Evolutionary conservation across 1,140 invertebrate genomes (phyloP), one percentile per base, ranked within the genome.

Genomic region (Diploscapter pachys): DNA sequence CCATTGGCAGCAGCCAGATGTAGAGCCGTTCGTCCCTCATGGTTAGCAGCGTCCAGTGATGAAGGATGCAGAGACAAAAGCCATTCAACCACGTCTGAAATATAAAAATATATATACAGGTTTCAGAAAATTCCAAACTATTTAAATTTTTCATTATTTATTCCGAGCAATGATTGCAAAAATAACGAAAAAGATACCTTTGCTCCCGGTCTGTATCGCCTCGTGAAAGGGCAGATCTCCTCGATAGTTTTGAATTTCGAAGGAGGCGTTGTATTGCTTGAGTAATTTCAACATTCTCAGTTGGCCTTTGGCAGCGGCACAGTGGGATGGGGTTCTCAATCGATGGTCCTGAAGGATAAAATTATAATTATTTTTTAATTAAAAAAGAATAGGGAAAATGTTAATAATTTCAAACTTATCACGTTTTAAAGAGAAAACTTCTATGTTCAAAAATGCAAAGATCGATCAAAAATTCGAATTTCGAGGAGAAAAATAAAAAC

Each of bases 241-340:
- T 81, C 92, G 90, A 5, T 93, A 91, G 83, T 96, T 98, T 72
- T 91, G 89, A n/a, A 93, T 87, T 91, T 95, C 96, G 11, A 98
- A 88, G 85, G 96, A 93, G 1, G 92, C 93, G 2, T 92, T 92
- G 76, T 93, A 90, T 67, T 91, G 90, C 9, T 90, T 89, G 80
- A 93, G 87, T 81, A 93, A 88, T 80, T 92, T 91, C 5, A 94
- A 84, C 6, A 92, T 92, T 85, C 93, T 91, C 73, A 93, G 89
- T 87, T 96, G 95, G 0, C 96, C 96, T 86, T 98, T 98, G 0
- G 95, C 92, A 63, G 95, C 95, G 4, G 94, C 96, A 84, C 95
- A 95, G 79, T 93, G 90, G 0, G 90, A 90, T 59, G 91, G 68
- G 64, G 80, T 85, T 54, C 80, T 75, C 9, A 78, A 59, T 73